Evolutionary conservation across 1,140 invertebrate genomes (phyloP).

Genomic region (Neuroterus valhalla): DNA sequence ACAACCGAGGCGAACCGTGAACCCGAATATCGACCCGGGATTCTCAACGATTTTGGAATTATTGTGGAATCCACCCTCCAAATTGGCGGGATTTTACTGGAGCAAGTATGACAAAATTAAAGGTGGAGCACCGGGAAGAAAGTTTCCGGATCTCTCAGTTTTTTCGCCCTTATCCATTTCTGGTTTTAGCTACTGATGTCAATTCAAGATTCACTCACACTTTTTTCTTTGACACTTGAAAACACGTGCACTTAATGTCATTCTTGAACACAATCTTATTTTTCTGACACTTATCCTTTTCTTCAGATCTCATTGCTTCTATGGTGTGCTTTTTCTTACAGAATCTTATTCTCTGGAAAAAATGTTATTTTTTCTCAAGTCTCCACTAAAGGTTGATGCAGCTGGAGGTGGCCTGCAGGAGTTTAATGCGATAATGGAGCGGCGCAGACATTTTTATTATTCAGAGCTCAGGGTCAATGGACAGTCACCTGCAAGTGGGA

Average conservation of each 20-base stretch:
- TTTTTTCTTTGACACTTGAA: neutral
- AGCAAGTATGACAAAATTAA: neutral
- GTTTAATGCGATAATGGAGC: slow-evolving; percentile 20
- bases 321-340: neutral
- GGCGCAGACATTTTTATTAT: slow-evolving; percentile 30
- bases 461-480: slow-evolving; percentile 29
- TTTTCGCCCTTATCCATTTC: neutral
- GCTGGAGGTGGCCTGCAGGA: slow-evolving; percentile 1
- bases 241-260: slow-evolving; percentile 14
- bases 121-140: neutral
- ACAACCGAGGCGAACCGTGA: slow-evolving; percentile 9
- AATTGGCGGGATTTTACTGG: neutral
- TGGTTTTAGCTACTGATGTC: neutral
- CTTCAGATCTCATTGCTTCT: neutral
- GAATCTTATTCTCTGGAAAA: neutral
- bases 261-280: neutral
- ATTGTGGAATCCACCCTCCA: neutral
- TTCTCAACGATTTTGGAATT: slow-evolving; percentile 22
- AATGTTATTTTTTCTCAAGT: neutral
- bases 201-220: neutral
- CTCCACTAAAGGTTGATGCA: neutral
- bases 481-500: slow-evolving; percentile 29
- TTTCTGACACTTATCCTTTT: neutral
- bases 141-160: neutral
- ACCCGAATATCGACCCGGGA: slow-evolving; percentile 19